Base-by-base conservation (phyloP, 2,888 invertebrate species). In the Pycnomerus fuliginosus region DNA sequence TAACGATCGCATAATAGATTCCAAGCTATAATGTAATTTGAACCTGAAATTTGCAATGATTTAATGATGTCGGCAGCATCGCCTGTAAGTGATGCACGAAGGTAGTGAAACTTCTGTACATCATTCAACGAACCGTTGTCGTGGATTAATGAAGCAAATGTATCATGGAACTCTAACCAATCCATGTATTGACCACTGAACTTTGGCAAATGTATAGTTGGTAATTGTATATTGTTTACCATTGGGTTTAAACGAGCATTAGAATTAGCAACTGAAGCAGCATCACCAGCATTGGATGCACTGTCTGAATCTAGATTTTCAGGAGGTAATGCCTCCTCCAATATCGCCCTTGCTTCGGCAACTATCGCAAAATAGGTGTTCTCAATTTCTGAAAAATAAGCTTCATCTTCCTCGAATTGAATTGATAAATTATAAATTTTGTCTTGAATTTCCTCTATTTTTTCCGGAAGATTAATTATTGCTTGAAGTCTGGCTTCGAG, bases 11-110 rank as follows among this genome's bases (percentile, higher is more conserved):
- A 22, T 11, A 51, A 25, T 16, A 51, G 30, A 10, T 51, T 44
- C 51, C 51, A 48, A n/a, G 51, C 51, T 11, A 38, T 24, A 4
- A 1, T 1, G 24, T 45, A 51, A 25, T 51, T 51, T 5, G 25
- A 24, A 5, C 29, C 11, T 1, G 48, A 35, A 16, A 48, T 39
- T 30, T 42, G 44, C 5, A 51, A 3, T 1, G 16, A 16, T 20
- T 20, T 11, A 10, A 32, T 23, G 11, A 32, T 16, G 13, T 16
- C 33, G n/a, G 20, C 33, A 16, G 33, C 33, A 2, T 32, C 33
- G 2, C 2, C 17, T 13, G 16, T 13, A 4, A 32, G 13, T 8
- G 20, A 32, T 2, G 33, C 33, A 10, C 17, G 16, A n/a, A 32
- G 8, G n/a, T 20, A 32, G 20, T 32, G 33, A 10, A 17, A 20